Evolutionary conservation across 2,888 invertebrate genomes (phyloP).

Genomic region (Dermolepida albohirtum): DNA sequence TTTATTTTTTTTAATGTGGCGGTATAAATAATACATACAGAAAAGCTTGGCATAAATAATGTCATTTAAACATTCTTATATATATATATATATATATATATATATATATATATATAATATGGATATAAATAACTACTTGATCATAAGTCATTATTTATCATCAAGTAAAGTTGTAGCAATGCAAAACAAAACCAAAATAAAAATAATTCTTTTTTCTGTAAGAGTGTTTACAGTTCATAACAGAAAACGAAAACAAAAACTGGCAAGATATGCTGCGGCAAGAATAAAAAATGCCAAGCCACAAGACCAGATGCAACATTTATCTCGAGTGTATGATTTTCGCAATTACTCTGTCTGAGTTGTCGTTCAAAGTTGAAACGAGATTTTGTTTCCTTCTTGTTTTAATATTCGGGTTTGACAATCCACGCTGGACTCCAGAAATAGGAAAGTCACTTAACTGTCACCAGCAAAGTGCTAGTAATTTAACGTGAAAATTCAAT

Average conservation of each 20-base stretch:
- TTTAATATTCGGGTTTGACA: neutral
- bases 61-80: too few relatives aligned
- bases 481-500: slow-evolving; percentile 6
- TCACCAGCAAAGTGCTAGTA: slow-evolving; percentile 6
- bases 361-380: slow-evolving; percentile 19
- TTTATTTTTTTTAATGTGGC: too few relatives aligned
- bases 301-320: slow-evolving; percentile 6
- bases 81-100: too few relatives aligned
- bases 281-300: slow-evolving; percentile 5
- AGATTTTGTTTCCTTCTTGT: neutral
- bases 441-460: slow-evolving; percentile 5
- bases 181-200: too few relatives aligned
- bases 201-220: too few relatives aligned
- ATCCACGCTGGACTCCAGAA: slow-evolving; percentile 7
- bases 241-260: slow-evolving; percentile 3
- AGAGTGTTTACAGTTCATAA: too few relatives aligned
- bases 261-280: neutral
- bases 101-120: too few relatives aligned
- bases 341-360: slow-evolving; percentile 16
- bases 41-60: too few relatives aligned
- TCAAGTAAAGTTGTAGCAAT: too few relatives aligned
- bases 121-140: too few relatives aligned
- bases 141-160: too few relatives aligned
- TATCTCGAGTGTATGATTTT: slow-evolving; percentile 24
- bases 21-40: too few relatives aligned